phyloP scores from a whole-genome alignment of 30 jellyfish, hydroid and myxozoan species.

The Chironex yamaguchii region DNA sequence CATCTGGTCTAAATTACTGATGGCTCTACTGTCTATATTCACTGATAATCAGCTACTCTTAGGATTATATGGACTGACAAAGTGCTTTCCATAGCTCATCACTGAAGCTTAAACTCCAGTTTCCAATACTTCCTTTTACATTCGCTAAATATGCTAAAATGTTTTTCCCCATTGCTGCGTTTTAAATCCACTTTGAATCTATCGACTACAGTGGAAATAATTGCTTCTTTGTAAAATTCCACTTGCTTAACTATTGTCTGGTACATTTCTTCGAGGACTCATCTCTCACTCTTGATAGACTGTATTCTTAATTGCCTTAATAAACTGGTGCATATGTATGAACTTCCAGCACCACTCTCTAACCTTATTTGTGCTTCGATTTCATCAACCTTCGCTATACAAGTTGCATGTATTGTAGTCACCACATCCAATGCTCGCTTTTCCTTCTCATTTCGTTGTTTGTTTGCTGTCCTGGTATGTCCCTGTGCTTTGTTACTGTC shows the following conservation, averaged over 20 bases:
- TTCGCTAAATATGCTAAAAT: no score
- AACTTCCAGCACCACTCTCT: constrained; percentile 30
- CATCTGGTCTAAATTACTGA: background rate
- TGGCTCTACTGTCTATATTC: background rate
- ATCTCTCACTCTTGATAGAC: background rate
- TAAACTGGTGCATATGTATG: constrained; percentile 42
- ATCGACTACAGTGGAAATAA: constrained; percentile 25
- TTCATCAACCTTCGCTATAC: constrained; percentile 11
- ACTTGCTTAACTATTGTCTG: background rate
- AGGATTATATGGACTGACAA: constrained; percentile 55
- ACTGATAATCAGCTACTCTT: constrained; percentile 46
- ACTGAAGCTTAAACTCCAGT: constrained; percentile 56
- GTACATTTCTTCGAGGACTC: constrained; percentile 37
- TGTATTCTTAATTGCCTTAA: background rate
- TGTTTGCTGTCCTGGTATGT: background rate
- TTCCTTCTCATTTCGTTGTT: background rate
- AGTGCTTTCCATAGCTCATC: constrained; percentile 31
- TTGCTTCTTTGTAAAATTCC: background rate
- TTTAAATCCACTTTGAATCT: constrained; percentile 7
- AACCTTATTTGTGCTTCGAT: constrained; percentile 10
- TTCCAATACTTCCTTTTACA: no score
- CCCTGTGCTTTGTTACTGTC: background rate
- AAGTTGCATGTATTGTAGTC: constrained; percentile 39
- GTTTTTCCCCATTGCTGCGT: constrained; percentile 54
- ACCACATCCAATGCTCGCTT: constrained; percentile 12